Evolutionary conservation across 2,888 invertebrate species (phyloP).

Genomic region (Fragum whitleyi): DNA sequence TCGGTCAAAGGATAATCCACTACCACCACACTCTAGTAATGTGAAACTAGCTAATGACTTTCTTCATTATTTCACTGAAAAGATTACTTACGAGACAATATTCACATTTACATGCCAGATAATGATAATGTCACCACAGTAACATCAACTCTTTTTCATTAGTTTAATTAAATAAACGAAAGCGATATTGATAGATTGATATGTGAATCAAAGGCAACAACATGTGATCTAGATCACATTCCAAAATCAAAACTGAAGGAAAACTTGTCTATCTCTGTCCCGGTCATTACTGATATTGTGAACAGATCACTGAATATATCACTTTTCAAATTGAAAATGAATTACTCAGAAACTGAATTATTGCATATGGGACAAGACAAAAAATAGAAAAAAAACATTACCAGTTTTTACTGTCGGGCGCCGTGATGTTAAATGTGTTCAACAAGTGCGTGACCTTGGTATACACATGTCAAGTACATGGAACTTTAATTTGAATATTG

Average conservation of each 20-base stretch:
- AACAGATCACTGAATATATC: no score
- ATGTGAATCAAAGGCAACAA: conserved; percentile 42
- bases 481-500: conserved; percentile 11
- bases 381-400: background rate
- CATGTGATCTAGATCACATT: conserved; percentile 45
- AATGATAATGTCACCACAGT: background rate
- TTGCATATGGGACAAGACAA: background rate
- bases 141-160: conserved; percentile 10
- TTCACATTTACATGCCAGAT: background rate
- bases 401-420: background rate
- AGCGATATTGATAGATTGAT: conserved; percentile 39
- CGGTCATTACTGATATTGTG: conserved; percentile 41
- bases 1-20: conserved; percentile 37
- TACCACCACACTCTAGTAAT: conserved; percentile 35
- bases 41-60: conserved; percentile 39
- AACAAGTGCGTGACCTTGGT: conserved; percentile 9
- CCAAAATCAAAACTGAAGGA: conserved; percentile 43
- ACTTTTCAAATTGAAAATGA: conserved; percentile 29
- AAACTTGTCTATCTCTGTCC: conserved; percentile 16
- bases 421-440: background rate
- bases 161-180: conserved; percentile 29
- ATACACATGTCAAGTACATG: conserved; percentile 21
- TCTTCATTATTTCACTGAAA: conserved; percentile 30
- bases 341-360: conserved; percentile 25
- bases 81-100: conserved; percentile 44